Evolutionary conservation across 2,888 invertebrate species (phyloP), one percentile per base, ranked within the genome.

Genomic region (Galeopsomyia nigrocyanea): DNA sequence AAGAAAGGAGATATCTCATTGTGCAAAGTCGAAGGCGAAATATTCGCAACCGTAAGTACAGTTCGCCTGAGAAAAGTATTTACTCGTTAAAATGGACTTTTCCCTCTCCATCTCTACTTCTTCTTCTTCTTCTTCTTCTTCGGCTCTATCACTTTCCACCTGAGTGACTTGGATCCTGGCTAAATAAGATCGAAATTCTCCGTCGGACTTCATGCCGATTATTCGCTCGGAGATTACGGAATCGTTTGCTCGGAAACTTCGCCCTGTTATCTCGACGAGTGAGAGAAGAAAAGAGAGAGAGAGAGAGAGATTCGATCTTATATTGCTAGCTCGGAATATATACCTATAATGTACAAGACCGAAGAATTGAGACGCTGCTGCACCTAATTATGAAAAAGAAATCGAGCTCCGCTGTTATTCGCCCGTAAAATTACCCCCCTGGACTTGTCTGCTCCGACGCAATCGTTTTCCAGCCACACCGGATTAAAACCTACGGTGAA

Each of bases 151-250:
- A 64, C 58, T 70, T 64, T 65, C 53, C 53, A 65, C 58, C 21
- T 70, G 70, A 31, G 46, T 58, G 46, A 62, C 31, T 21, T 0
- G 13, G 39, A 39, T 39, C 22, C 13, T 14, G n/a, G 17, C 71
- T 71, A 71, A 71, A 71, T 71, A 71, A 66, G 61, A 67, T 67
- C 47, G 62, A 55, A 62, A 71, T 67, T 67, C 56, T 39, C 13
- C 53, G n/a, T 14, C 17, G 19, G 62, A 62, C 61, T 64, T 63
- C 53, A 26, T 21, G 57, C 13, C 64, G 72, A 64, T 73, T 68
- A 68, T 68, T 68, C 53, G 19, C 47, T 46, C 16, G 58, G 22
- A 68, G 68, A 72, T 72, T 64, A 60, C 63, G 58, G 51, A 64
- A 53, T 60, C 63, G 63, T 63, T 72, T 64, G 62, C 67, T 63